Evolutionary conservation across 2,113 vertebrate genomes (phyloP), one percentile per base, ranked within the genome.

Genomic region (Misgurnus mizolepis): DNA sequence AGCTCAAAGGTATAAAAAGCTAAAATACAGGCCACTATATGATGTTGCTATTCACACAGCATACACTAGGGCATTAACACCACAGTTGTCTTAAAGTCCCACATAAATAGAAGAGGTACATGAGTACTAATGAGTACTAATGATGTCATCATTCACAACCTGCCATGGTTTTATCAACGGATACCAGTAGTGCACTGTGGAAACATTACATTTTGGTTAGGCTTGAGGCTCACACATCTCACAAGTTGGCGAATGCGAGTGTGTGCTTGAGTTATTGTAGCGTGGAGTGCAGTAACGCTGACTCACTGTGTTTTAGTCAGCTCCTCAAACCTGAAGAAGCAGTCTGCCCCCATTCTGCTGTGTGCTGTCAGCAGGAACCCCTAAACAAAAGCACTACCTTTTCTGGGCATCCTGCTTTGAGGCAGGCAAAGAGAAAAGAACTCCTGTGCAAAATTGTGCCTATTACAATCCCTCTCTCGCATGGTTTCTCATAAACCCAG

Each of bases 391-490:
- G 73, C 49, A 39, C 69, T 76, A 18, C 39, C 50, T 65, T 34
- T 58, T 60, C 53, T 67, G 8, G 17, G 17, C 10, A 14, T 67
- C 41, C 53, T 49, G 56, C 39, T 12, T 67, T 18, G 55, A 69
- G 75, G 11, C 45, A 10, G 55, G 47, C 12, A 14, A 66, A 61
- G 41, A 12, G 60, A 72, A 84, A 80, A 80, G 80, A 60, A 69
- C 73, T 65, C 61, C 67, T 61, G 58, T 45, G 14, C 61, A 40
- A 77, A 80, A 80, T 72, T 84, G 73, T 67, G 53, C 65, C 27
- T 65, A 80, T 84, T 84, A 80, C 82, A 60, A 64, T 71, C 67
- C 12, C 50, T 72, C 66, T 74, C 55, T 62, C 39, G 5, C 27
- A 49, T 43, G 60, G 34, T 27, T 67, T 60, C 58, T 71, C 12